A percentile compares a stretch with the other conserved stretches of the same genome.
Conservation (phyloP, 1,140 invertebrate species). For the Lordiphosa collinella region DNA sequence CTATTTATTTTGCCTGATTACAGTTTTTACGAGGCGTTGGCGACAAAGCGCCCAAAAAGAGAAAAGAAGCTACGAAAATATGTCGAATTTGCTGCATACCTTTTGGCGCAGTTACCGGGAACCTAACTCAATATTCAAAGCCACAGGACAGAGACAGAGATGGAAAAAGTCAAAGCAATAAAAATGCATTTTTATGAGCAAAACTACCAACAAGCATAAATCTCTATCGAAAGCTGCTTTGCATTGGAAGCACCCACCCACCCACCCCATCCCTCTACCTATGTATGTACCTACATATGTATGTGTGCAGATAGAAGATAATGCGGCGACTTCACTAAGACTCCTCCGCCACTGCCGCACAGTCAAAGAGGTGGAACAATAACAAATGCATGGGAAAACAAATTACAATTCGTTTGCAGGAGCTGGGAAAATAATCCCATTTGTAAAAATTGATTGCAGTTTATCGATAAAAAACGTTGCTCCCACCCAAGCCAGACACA, state of each 20-base stretch:
- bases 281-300: background rate
- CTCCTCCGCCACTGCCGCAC: constrained; percentile 31
- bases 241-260: constrained; percentile 45
- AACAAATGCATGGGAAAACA: constrained; percentile 77
- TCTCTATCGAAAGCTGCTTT: constrained; percentile 78
- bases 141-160: constrained; percentile 1
- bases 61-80: constrained; percentile 6
- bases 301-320: constrained; percentile 57
- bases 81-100: constrained; percentile 41
- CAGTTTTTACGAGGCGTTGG: constrained; percentile 70
- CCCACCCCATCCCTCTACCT: constrained; percentile 14
- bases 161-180: constrained; percentile 49
- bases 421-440: constrained; percentile 69
- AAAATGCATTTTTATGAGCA: constrained; percentile 78
- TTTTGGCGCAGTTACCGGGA: constrained; percentile 39
- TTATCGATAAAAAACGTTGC: constrained; percentile 69
- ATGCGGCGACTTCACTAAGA: constrained; percentile 74
- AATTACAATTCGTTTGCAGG: constrained; percentile 69
- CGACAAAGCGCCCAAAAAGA: constrained; percentile 48
- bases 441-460: constrained; percentile 78
- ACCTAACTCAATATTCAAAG: constrained; percentile 74
- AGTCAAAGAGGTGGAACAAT: constrained; percentile 52
- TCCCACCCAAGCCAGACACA: constrained; percentile 7
- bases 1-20: constrained; percentile 77
- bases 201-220: constrained; percentile 78